phyloP scores from a whole-genome alignment of 1,140 invertebrate genomes.

The Zaprionus ghesquierei region DNA sequence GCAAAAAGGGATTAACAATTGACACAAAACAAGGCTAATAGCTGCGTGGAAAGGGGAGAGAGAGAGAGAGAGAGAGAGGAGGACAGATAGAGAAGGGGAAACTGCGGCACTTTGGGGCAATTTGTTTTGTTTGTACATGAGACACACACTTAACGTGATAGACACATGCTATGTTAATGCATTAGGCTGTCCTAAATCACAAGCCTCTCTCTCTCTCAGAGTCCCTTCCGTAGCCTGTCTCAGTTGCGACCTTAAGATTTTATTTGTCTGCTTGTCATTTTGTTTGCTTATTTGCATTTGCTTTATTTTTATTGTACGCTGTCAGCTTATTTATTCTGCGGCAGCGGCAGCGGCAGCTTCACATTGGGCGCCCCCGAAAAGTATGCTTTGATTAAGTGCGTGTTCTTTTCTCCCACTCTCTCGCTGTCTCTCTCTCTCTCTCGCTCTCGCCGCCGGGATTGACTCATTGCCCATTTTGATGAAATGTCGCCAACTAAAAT shows the following conservation, averaged over 20 bases:
- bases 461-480: slow-evolving; percentile 76
- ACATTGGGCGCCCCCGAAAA: slow-evolving; percentile 15
- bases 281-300: slow-evolving; percentile 56
- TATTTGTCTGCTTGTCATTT: slow-evolving; percentile 46
- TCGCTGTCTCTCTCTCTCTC: neutral
- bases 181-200: slow-evolving; percentile 19
- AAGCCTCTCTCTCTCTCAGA: neutral
- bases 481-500: slow-evolving; percentile 72
- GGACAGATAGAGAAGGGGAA: neutral
- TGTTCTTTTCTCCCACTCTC: slow-evolving; percentile 6
- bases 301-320: slow-evolving; percentile 40
- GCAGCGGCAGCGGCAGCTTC: too few relatives aligned
- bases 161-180: slow-evolving; percentile 9
- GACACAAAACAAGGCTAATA: neutral
- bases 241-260: slow-evolving; percentile 30
- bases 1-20: slow-evolving; percentile 18
- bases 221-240: neutral
- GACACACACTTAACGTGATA: neutral
- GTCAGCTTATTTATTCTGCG: slow-evolving; percentile 49
- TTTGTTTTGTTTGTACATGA: slow-evolving; percentile 9
- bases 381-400: slow-evolving; percentile 70
- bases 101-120: slow-evolving; percentile 1
- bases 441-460: slow-evolving; percentile 36
- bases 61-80: neutral
- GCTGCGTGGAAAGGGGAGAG: neutral